Base-by-base conservation (phyloP, 2,888 invertebrate genomes). In the Melitaea athalia region DNA sequence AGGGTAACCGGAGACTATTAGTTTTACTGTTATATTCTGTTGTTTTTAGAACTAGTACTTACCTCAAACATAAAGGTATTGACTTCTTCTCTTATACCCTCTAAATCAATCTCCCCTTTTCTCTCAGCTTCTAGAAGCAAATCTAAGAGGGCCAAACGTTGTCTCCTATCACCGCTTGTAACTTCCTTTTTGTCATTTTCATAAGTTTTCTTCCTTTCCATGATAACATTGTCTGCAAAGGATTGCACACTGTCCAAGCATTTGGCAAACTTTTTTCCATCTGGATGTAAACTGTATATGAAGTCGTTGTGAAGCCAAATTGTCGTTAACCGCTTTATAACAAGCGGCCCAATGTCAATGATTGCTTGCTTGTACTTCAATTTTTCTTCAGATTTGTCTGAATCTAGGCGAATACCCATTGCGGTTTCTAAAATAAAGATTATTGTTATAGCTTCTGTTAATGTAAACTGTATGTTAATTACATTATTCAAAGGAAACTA, bases 1-100 rank as follows among this genome's bases (percentile, higher is more conserved):
- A 24, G 24, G 24, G 24, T 24, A 24, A 24, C 1, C 1, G 24
- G 24, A 24, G 24, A 24, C 24, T 24, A 24, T 24, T 24, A 3
- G 24, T 3, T 24, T 24, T 24, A 24, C 24, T 38, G 4, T 38
- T 2, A 7, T 38, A 5, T 38, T 7, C 8, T 38, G 38, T 11
- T 45, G 11, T 11, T 45, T 45, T 45, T 45, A 38, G 8, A 38
- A 0, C 38, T 38, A 24, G 33, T 60, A 66, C 80, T 81, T 78
- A 94, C 95, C 83, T 94, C 95, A 86, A 96, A 96, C 95, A 96
- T 95, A 77, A 96, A 95, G 0, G 96, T 96, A 76, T 96, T 95
- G 0, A 96, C 95, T 88, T 96, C 95, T 77, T 95, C 95, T 63
- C 94, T 89, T 67, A 96, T 94, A 47, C 95, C 95, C 55, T 94